Base-by-base conservation (phyloP, 2,797 vertebrate genomes). In the Ceyx erithaca region DNA sequence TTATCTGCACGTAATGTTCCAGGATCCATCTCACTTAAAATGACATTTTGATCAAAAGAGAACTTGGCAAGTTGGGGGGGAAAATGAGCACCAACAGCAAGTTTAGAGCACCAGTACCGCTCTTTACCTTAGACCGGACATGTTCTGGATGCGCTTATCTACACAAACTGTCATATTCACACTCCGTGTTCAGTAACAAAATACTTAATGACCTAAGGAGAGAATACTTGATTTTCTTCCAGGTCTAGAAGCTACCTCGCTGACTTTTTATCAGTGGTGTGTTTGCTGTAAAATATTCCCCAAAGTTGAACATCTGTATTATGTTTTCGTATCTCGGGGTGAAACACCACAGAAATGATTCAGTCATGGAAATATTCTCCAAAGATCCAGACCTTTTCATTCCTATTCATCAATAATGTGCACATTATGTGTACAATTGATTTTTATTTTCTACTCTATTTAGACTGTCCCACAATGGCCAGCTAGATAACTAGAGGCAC, bases 361-460 rank as follows among this genome's bases (percentile, higher is more conserved):
- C 19, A 35, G 5, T 40, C 2, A 7, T 85, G 91, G 86, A 90
- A 91, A 84, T 86, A 55, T 31, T 73, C 63, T 67, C 54, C 41
- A 22, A 75, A 88, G 66, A 94, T 69, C 85, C 61, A 90, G 79
- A 71, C 72, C 73, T 92, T 90, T 95, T 92, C 37, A 66, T 88
- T 80, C 57, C 57, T 83, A 26, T 49, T 59, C 63, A 81, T 91
- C 94, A 89, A 91, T 95, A 94, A 75, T 5, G 25, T 63, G 58
- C 70, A 71, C 73, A 95, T 88, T 67, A 45, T 83, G 77, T 23
- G 80, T 28, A 85, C 78, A 79, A 94, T 94, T 87, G 96, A 96
- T 96, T 95, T 93, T 73, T 90, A 61, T 85, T 92, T 87, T 33
- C 90, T 88, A 4, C 72, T 87, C 28, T 67, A 37, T 71, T 69